A percentile compares a stretch with the other conserved stretches of the same genome.
These are phyloP conservation scores for Microchrysa polita DNA, from an alignment of 2,888 invertebrate genomes.

Conservation along the genomic window DNA sequence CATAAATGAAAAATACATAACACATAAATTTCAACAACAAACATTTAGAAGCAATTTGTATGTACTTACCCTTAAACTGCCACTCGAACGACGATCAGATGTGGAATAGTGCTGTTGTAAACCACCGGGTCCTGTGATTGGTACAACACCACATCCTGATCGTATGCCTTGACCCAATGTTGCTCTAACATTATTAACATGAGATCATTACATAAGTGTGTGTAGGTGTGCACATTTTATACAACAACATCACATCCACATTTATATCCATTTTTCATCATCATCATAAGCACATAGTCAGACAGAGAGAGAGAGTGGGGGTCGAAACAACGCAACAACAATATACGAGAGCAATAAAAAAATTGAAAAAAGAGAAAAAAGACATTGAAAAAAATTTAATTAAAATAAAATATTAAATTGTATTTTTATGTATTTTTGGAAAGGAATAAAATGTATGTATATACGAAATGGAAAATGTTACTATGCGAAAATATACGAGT, in stretches of 20 bases:
- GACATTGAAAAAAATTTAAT: conserved; percentile 35
- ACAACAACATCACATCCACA: conserved; percentile 56
- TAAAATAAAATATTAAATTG: conserved; percentile 19
- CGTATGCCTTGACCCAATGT: conserved; percentile 65
- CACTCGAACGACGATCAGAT: conserved; percentile 63
- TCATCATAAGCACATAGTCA: conserved; percentile 44
- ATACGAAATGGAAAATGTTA: background rate
- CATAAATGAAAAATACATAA: conserved; percentile 10
- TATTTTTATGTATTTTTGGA: background rate
- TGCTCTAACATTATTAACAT: conserved; percentile 57
- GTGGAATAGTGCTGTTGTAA: conserved; percentile 63
- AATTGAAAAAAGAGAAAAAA: conserved; percentile 47
- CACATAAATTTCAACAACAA: conserved; percentile 10
- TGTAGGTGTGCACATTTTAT: too few species aligned
- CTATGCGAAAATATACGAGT: too few species aligned
- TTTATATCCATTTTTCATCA: conserved; percentile 43
- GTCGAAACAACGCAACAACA: conserved; percentile 48
- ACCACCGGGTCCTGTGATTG: conserved; percentile 64
- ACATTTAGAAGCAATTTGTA: conserved; percentile 11
- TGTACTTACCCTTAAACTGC: conserved; percentile 63
- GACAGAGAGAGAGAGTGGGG: conserved; percentile 15
- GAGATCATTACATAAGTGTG: too few species aligned
- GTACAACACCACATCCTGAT: conserved; percentile 64
- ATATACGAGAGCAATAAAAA: conserved; percentile 47
- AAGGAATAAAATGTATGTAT: conserved; percentile 38